Base-by-base conservation (phyloP, 2,113 vertebrate genomes). In the Delphinapterus leucas region DNA sequence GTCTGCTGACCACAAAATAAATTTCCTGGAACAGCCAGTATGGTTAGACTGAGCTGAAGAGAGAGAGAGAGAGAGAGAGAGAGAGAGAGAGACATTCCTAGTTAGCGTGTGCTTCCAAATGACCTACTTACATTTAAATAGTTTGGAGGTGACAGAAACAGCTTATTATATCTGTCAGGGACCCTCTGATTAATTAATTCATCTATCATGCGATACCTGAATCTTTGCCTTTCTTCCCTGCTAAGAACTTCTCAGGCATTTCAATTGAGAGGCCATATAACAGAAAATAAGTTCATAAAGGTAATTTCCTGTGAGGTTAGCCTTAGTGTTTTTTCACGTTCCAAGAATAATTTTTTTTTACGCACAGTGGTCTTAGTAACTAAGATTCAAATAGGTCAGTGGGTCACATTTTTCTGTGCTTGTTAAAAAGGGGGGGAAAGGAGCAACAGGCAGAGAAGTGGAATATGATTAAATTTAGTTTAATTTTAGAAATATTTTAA, bases 401-500 rank as follows among this genome's bases (percentile, higher is more conserved):
- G 68, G 91, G 90, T 96, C 77, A 76, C 5, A 80, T 55, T 76
- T 90, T 82, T 74, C 5, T 89, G 55, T 49, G 8, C 82, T 26
- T 88, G 9, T 71, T 81, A 60, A 82, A 73, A 77, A 55, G 21
- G 10, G 33, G n/a, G 14, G 12, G 20, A 6, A 33, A n/a, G 31
- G 15, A 13, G 9, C 20, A 3, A 38, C 11, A 97, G 74, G 77
- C 17, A 92, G 38, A 93, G 23, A 96, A 92, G 60, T 41, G 25
- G 28, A 94, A 81, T 44, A 86, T 55, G 12, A 85, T 85, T 90
- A 83, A 41, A 77, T 38, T 86, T 61, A 71, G 26, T 90, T 88
- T 92, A 68, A 91, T 73, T 95, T 93, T 21, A 86, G 63, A 65
- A 93, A 47, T 85, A 95, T 79, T 85, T 93, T 58, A 92, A 86